Conservation (phyloP, 2,888 invertebrate genomes). For the Neoitamus cyanurus region DNA sequence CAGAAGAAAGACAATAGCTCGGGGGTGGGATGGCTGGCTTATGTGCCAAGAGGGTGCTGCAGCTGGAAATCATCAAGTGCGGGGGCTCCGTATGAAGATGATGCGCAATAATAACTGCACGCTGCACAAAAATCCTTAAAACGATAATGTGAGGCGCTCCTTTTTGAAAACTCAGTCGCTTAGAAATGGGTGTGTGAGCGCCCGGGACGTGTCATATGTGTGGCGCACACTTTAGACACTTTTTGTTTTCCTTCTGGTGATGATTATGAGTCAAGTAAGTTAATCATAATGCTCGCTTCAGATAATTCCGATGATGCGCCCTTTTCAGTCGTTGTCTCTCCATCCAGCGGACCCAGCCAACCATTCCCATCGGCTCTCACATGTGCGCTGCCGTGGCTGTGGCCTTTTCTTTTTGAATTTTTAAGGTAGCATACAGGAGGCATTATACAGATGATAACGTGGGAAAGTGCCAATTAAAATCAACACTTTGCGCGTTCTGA, state of each 20-base stretch:
- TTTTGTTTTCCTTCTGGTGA: slow-evolving; percentile 34
- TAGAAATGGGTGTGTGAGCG: slow-evolving; percentile 11
- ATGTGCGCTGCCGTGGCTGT: background rate
- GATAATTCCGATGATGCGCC: slow-evolving; percentile 38
- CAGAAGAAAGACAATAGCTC: slow-evolving; percentile 13
- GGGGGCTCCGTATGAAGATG: slow-evolving; percentile 4
- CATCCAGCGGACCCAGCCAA: background rate
- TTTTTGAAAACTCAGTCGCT: slow-evolving; percentile 24
- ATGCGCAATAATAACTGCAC: slow-evolving; percentile 20
- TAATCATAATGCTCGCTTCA: slow-evolving; percentile 43
- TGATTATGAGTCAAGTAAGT: slow-evolving; percentile 42
- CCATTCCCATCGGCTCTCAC: background rate
- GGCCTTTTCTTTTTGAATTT: slow-evolving; percentile 33
- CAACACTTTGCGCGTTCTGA: slow-evolving; percentile 33
- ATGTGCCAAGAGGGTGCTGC: background rate
- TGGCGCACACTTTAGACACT: background rate
- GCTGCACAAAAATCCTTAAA: slow-evolving; percentile 25
- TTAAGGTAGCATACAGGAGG: slow-evolving; percentile 1
- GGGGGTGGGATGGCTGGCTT: background rate
- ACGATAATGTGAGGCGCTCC: background rate
- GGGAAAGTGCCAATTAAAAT: slow-evolving; percentile 43
- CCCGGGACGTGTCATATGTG: slow-evolving; percentile 26
- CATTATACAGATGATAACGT: background rate
- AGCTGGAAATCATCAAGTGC: slow-evolving; percentile 18
- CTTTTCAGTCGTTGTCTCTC: slow-evolving; percentile 19